Percentiles rank a stretch among this genome's conserved stretches.
These are phyloP conservation scores for Actinemys pallida DNA, from an alignment of 2,113 vertebrate species.

Conservation along the genomic window DNA sequence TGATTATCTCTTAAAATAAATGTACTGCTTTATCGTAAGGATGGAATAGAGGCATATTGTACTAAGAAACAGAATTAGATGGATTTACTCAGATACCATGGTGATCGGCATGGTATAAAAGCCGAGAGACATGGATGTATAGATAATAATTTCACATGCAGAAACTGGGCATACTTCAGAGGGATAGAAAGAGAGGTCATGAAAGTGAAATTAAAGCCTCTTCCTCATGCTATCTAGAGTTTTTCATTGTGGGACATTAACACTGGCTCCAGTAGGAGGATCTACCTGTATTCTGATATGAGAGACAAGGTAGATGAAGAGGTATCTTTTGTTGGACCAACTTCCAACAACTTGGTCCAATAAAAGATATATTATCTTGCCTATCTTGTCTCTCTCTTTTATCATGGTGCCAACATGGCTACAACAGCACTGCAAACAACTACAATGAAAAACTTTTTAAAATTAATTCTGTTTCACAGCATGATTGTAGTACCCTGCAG, in stretches of 20 bases:
- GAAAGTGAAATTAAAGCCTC: conserved; percentile 36
- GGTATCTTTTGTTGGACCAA: background rate
- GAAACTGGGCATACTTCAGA: conserved; percentile 5
- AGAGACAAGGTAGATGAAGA: background rate
- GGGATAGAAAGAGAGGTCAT: background rate
- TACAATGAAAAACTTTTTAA: background rate
- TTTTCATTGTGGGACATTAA: background rate
- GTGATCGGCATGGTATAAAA: background rate
- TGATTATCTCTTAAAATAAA: background rate
- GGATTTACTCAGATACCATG: background rate
- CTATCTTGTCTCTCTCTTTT: background rate
- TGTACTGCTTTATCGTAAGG: background rate
- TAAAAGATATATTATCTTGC: background rate
- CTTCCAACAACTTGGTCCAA: background rate
- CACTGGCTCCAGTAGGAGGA: background rate
- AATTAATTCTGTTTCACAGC: background rate
- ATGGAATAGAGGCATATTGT: background rate
- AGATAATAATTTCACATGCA: conserved; percentile 9
- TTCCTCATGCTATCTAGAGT: conserved; percentile 7
- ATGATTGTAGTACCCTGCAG: background rate
- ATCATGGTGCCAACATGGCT: background rate
- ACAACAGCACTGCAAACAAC: background rate
- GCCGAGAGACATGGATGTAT: background rate
- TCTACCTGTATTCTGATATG: background rate
- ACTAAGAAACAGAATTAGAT: background rate